Percentiles rank a stretch among this genome's conserved stretches.
phyloP scores from a whole-genome alignment of 1,140 invertebrate genomes.

The Hylaeus anthracinus region DNA sequence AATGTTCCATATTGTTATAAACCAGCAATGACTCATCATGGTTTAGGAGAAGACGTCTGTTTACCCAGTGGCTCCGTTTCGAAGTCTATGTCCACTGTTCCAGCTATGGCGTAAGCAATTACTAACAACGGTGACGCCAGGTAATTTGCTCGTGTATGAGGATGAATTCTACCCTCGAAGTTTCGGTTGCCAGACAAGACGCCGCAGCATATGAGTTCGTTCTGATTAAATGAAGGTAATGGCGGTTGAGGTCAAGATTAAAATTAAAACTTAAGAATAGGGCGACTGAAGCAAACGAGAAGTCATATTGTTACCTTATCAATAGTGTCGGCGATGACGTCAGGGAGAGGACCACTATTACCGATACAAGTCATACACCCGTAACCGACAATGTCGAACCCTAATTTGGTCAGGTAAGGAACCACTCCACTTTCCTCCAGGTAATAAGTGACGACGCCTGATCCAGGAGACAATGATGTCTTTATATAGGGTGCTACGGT shows the following conservation, averaged over 20 bases:
- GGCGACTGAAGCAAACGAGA: neutral
- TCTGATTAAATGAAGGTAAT: slow-evolving; percentile 78
- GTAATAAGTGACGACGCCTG: slow-evolving; percentile 99
- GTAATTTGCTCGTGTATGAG: slow-evolving; percentile 97
- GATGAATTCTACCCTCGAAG: slow-evolving; percentile 98
- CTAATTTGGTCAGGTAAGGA: slow-evolving; percentile 91
- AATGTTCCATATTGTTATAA: slow-evolving; percentile 8
- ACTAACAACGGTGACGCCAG: slow-evolving; percentile 97
- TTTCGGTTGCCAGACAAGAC: slow-evolving; percentile 98
- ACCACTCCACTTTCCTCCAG: slow-evolving; percentile 93
- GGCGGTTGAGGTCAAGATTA: neutral
- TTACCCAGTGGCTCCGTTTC: slow-evolving; percentile 92
- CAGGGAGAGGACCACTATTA: slow-evolving; percentile 96
- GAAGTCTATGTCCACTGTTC: slow-evolving; percentile 97
- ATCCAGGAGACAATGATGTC: slow-evolving; percentile 97
- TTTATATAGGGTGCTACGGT: slow-evolving; percentile 96
- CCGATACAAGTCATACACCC: slow-evolving; percentile 99
- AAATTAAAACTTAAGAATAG: neutral
- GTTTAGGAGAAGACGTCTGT: neutral
- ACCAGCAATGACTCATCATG: neutral
- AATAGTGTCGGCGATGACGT: slow-evolving; percentile 94
- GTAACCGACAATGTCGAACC: slow-evolving; percentile 97
- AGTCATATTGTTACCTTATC: slow-evolving; percentile 86
- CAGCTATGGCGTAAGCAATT: slow-evolving; percentile 98
- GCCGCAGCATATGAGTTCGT: slow-evolving; percentile 96